Percentiles rank a stretch among this genome's conserved stretches.
These are phyloP conservation scores for Calidris pugnax DNA, from an alignment of 2,113 vertebrate genomes.

Conservation along the genomic window DNA sequence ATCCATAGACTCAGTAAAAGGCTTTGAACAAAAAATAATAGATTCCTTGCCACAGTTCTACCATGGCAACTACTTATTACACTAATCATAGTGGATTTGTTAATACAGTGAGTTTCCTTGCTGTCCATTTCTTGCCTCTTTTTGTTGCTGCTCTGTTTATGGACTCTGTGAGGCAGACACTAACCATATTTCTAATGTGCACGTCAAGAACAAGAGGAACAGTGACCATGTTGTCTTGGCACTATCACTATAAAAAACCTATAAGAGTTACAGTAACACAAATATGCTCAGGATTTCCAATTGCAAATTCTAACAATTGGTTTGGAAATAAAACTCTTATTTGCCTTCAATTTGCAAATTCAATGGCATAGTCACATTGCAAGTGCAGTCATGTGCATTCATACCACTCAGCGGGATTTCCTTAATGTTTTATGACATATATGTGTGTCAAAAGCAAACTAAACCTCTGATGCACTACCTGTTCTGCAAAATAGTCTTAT, in stretches of 20 bases:
- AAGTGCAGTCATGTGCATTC: not conserved
- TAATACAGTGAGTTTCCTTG: not conserved
- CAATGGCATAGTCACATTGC: not conserved
- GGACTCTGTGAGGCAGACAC: not conserved
- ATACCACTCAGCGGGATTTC: not conserved
- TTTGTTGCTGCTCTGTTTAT: not conserved
- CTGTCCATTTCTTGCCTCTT: not conserved
- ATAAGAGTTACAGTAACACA: not conserved
- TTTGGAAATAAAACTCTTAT: not conserved
- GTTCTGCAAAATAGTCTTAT: not conserved
- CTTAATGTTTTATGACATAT: constrained; percentile 2
- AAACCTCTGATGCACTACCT: not conserved
- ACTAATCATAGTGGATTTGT: not conserved
- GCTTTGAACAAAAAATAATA: not conserved
- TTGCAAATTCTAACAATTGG: not conserved
- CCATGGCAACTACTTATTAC: not conserved
- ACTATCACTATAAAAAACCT: not conserved
- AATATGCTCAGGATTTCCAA: not conserved
- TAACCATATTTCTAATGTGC: not conserved
- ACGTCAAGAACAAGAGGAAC: not conserved
- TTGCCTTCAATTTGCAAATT: constrained; percentile 18
- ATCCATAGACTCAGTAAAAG: not conserved
- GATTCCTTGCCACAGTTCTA: not conserved
- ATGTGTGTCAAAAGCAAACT: not conserved
- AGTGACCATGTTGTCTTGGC: not conserved